Evolutionary conservation across 2,888 invertebrate species (phyloP).

Genomic region (Hartigia nigra): DNA sequence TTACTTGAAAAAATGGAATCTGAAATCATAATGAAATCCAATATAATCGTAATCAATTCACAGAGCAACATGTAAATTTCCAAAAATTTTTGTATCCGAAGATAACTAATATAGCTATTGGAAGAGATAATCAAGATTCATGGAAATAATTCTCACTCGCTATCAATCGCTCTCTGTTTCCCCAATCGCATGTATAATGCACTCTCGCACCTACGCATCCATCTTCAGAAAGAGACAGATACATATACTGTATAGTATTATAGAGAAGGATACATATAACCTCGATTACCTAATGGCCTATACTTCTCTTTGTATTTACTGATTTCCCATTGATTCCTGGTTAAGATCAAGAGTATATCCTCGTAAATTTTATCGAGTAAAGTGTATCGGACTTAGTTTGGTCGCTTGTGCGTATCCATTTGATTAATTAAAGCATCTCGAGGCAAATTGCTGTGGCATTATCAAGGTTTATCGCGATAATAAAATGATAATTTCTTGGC

Average conservation of each 20-base stretch:
- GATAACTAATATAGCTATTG: neutral
- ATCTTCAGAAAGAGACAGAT: neutral
- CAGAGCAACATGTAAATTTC: neutral
- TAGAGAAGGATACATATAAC: constrained; percentile 10
- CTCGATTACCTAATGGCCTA: constrained; percentile 24
- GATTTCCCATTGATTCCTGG: constrained; percentile 1
- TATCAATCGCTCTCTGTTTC: neutral
- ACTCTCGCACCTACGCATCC: neutral
- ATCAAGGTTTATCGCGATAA: neutral
- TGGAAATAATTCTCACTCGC: neutral
- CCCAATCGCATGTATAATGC: neutral
- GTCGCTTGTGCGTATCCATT: neutral
- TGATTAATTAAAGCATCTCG: neutral
- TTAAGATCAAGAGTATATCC: constrained; percentile 8
- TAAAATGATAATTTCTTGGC: neutral
- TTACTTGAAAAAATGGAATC: neutral
- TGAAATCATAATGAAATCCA: neutral
- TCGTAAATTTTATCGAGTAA: constrained; percentile 14
- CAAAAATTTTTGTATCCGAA: neutral
- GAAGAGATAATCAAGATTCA: neutral
- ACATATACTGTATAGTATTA: neutral
- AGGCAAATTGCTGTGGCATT: neutral
- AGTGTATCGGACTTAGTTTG: neutral
- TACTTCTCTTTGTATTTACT: constrained; percentile 13
- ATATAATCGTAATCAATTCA: neutral